Base-by-base conservation (phyloP, 2,113 vertebrate genomes). In the Rhinichthys klamathensis region DNA sequence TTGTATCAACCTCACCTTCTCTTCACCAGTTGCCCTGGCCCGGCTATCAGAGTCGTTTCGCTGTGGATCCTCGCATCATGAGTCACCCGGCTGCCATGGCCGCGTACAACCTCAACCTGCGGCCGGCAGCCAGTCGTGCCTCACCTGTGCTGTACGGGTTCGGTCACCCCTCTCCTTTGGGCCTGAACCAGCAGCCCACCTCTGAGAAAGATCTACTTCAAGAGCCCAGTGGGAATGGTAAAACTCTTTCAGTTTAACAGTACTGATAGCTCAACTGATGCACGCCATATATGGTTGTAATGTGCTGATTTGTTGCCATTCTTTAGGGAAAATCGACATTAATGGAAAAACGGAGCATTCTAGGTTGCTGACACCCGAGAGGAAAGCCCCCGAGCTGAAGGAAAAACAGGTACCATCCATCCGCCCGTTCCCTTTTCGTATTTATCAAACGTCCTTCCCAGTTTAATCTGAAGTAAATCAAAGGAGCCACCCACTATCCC, bases 51-150 rank as follows among this genome's bases (percentile, higher is more conserved):
- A 96, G 97, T 93, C 97, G 98, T 90, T 98, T 99, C 92, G 95
- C 98, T 79, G 95, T 99, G 90, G 98, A 99, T 89, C 98, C 98
- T 88, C 97, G 98, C 72, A 93, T 99, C 92, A 97, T 99, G 94
- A 97, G 95, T 85, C 98, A 99, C 82, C 97, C 96, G 86, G 97
- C 98, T 89, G 97, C 98, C n/a, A 95, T 99, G 97, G 97, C 98
- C 72, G 97, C 98, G 73, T 99, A 99, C 93, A 99, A 98, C 89
- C 96, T 99, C 92, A 99, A 98, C 92, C 94, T 99, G 84, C 92
- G 99, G 82, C 98, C 98, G 88, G 94, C 97, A 3, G 97, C 97
- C 30, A 97, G 96, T 86, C 95, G 97, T 73, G 96, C 97, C 21
- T 99, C 98, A 2, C 98, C 98, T 23, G 94, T 98, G 77, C 96